Base-by-base conservation (phyloP, 2,888 invertebrate species). In the Hydraecia micacea region DNA sequence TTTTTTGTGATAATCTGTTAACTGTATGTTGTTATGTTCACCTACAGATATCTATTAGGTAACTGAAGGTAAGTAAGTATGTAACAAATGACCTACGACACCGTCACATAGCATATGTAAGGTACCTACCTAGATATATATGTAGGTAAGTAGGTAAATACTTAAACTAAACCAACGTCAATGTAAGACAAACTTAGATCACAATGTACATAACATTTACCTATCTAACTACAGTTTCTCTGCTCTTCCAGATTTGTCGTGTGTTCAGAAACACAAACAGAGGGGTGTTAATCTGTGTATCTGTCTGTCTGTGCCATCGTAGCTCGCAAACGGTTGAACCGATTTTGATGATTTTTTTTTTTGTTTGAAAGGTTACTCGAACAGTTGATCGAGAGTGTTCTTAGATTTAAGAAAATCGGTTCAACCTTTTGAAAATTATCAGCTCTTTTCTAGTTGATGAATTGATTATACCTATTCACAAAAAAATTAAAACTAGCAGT, bases 1-100 rank as follows among this genome's bases (percentile, higher is more conserved):
- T 28, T 39, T 74, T 63, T 15, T 28, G 18, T 3, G 8, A 32
- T 46, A 46, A 21, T 28, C 7, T 39, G 18, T 28, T 25, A 58
- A 15, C 21, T 18, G 21, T 49, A 25, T 32, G 62, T 52, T 65
- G 32, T 65, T 32, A 42, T 65, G 39, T 55, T 76, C n/a, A 76
- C 28, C 18, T 55, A 6, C 28, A 58, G 6, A 70, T 55, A 55
- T 25, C 55, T 55, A 25, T 55, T 32, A 62, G 8, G 15, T 55
- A 25, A 21, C 62, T 55, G 32, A 60, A 15, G 15, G 13, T 76
- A 49, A 18, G 67, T 62, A 32, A 15, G n/a, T 39, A 46, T 5
- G 13, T 74, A 58, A 39, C n/a, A 42, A n/a, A 65, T 55, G 42
- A 42, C 18, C 28, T 42, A 55, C 21, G 42, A n/a, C 15, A 77